Conservation (phyloP, 2,797 vertebrate species). For the Rhodeus uyekii region DNA sequence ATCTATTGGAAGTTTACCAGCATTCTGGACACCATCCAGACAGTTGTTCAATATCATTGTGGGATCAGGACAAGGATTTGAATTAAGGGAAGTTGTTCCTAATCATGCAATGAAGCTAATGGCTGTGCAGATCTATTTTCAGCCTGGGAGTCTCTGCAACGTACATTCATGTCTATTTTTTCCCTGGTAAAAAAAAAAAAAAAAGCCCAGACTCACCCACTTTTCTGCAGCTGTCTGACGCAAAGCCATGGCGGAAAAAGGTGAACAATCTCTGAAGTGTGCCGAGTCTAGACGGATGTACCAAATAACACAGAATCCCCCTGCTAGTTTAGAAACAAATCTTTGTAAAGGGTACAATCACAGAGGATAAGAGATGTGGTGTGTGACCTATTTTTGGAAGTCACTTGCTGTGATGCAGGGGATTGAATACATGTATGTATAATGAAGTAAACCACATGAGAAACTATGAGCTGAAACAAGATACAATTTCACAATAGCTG, state of each 20-base stretch:
- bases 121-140: constrained; percentile 12
- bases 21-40: not conserved
- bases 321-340: constrained; percentile 21
- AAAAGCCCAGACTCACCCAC: constrained; percentile 17
- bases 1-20: not conserved
- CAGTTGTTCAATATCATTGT: not conserved
- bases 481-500: not conserved
- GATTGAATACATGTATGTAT: not conserved
- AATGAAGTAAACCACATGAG: not conserved
- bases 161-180: constrained; percentile 9
- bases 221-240: constrained; percentile 24
- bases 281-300: constrained; percentile 41
- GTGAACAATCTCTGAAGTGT: constrained; percentile 29
- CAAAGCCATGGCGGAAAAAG: constrained; percentile 7
- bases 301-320: constrained; percentile 17
- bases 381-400: constrained; percentile 29
- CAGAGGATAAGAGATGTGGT: not conserved
- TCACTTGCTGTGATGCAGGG: not conserved
- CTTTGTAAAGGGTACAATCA: not conserved
- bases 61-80: not conserved
- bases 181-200: constrained; percentile 10
- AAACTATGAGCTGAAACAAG: not conserved
- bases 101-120: not conserved
- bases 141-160: constrained; percentile 11
- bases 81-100: not conserved